Base-by-base conservation (phyloP, 2,888 invertebrate species). In the Julus scanicus region DNA sequence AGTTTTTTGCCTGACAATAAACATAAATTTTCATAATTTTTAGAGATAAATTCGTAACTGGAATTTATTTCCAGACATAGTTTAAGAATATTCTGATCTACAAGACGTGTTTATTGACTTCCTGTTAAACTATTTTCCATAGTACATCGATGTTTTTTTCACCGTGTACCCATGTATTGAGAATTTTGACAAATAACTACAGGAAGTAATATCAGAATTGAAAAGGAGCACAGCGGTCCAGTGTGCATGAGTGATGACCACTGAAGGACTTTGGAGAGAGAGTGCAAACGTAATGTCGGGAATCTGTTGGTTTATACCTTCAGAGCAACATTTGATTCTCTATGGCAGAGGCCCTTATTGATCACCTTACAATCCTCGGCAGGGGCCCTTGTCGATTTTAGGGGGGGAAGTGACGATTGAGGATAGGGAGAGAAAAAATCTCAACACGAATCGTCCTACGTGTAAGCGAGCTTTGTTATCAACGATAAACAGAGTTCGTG, bases 121-220 rank as follows among this genome's bases (percentile, higher is more conserved):
- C 44, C 44, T 44, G 6, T 44, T 44, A 44, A 44, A 44, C 4
- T 44, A 44, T 44, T 44, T 44, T 44, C 44, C 44, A 6, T 44
- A 44, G 44, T 44, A 44, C 44, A 44, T 44, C 44, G 44, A 44
- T 44, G 44, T 44, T 44, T 57, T 57, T 57, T 57, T 17, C 17
- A 15, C 57, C 17, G 57, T n/a, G 17, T 15, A 17, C 17, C 57
- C 57, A 57, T 57, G n/a, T 15, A 17, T 44, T 44, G 44, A 44
- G 6, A 71, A 71, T 71, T 20, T 71, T 71, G 71, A 71, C 71
- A 71, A 71, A 71, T 20, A 71, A 71, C 71, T 20, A 71, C 71
- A n/a, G 71, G 71, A 71, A 71, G 71, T 71, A 71, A 71, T 71
- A 71, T 71, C 71, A 71, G 29, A 71, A 71, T 71, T 71, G 29